Conservation (phyloP, 1,140 invertebrate species). For the Micrasema longulum region DNA sequence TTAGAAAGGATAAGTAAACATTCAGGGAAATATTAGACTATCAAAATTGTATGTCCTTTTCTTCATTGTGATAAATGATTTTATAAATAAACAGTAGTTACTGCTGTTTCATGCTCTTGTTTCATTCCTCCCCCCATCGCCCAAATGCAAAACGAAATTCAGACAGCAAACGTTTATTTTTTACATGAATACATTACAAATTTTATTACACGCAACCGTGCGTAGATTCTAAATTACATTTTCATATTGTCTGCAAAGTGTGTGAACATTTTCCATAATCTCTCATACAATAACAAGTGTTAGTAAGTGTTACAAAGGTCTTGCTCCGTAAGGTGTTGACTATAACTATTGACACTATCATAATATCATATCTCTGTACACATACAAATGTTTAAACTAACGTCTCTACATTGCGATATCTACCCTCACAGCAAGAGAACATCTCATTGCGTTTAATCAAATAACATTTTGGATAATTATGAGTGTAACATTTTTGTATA, state of each 20-base stretch:
- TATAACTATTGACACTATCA: conserved; percentile 3
- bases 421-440: conserved; percentile 25
- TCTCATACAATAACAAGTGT: conserved; percentile 27
- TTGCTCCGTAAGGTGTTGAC: not conserved
- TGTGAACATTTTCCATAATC: conserved; percentile 31
- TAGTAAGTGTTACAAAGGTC: conserved; percentile 1
- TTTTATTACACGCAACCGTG: conserved; percentile 50
- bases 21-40: conserved; percentile 38
- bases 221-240: conserved; percentile 47
- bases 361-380: conserved; percentile 5
- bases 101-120: conserved; percentile 8
- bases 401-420: conserved; percentile 42
- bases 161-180: conserved; percentile 53
- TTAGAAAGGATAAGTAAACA: conserved; percentile 41
- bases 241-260: conserved; percentile 54
- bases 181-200: conserved; percentile 55
- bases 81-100: conserved; percentile 38
- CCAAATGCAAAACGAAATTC: not conserved
- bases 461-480: conserved; percentile 44
- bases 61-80: conserved; percentile 45
- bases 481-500: conserved; percentile 38
- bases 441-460: conserved; percentile 22
- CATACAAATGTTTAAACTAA: conserved; percentile 10
- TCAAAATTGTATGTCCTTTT: conserved; percentile 19
- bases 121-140: not conserved